These are phyloP conservation scores for Orchesellides sinensis DNA, from an alignment of 2,888 invertebrate species.

Conservation along the genomic window DNA sequence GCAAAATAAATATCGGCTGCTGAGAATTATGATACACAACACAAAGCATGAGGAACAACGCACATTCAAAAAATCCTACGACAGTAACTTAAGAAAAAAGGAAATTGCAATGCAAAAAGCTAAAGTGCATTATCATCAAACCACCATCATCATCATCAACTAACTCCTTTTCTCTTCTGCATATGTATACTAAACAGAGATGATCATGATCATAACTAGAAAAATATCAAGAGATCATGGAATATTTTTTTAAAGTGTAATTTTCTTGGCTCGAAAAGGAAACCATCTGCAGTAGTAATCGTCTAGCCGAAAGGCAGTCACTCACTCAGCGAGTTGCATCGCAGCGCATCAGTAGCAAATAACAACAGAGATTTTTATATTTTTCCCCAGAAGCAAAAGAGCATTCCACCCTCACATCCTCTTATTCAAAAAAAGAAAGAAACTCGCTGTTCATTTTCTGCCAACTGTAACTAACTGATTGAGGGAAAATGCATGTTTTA, in stretches of 20 bases:
- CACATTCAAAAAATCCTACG: not conserved
- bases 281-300: constrained; percentile 38
- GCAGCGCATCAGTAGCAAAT: constrained; percentile 22
- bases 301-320: constrained; percentile 38
- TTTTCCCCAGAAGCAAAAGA: not conserved
- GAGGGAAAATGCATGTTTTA: constrained; percentile 26
- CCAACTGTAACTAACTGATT: constrained; percentile 54
- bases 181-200: constrained; percentile 5
- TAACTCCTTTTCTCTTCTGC: constrained; percentile 1
- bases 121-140: constrained; percentile 56
- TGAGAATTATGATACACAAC: not conserved
- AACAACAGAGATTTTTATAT: constrained; percentile 7
- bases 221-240: constrained; percentile 11
- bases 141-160: constrained; percentile 11
- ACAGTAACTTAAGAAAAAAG: constrained; percentile 7
- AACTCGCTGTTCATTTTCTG: constrained; percentile 25
- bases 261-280: not conserved
- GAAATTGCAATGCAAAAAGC: constrained; percentile 48
- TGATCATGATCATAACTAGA: not conserved
- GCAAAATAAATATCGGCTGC: too few species aligned
- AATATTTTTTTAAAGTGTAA: not conserved
- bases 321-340: too few species aligned
- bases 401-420: constrained; percentile 40
- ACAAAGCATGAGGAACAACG: not conserved
- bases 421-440: not conserved